Evolutionary conservation across 2,888 invertebrate genomes (phyloP).

Genomic region (Bugulina stolonifera): DNA sequence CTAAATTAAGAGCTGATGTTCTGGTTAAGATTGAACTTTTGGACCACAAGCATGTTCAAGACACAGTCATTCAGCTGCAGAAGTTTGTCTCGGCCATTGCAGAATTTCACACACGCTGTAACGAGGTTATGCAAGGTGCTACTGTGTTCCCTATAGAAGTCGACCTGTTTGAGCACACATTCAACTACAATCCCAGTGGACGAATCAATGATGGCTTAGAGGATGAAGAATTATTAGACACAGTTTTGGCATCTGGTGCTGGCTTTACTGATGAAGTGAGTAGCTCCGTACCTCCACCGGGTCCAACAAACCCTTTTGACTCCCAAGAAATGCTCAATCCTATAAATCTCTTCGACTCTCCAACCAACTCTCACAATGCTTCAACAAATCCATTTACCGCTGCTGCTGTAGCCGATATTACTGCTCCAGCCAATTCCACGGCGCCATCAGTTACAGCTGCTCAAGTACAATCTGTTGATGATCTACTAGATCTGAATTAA

Average conservation of each 20-base stretch:
- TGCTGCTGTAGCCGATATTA: too few species aligned
- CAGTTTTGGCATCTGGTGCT: too few species aligned
- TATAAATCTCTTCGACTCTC: too few species aligned
- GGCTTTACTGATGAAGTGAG: neutral
- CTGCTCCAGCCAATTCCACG: neutral
- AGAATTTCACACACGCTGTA: constrained; percentile 68
- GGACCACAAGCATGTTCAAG: constrained; percentile 96
- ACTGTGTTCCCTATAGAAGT: constrained; percentile 89
- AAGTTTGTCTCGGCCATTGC: constrained; percentile 79
- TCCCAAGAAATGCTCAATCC: too few species aligned
- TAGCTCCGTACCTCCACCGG: too few species aligned
- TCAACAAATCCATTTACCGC: too few species aligned
- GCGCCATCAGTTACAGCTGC: neutral
- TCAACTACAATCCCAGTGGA: constrained; percentile 62
- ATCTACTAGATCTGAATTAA: constrained; percentile 20
- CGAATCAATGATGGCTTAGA: constrained; percentile 47
- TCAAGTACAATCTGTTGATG: neutral
- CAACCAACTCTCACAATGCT: too few species aligned
- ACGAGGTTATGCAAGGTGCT: constrained; percentile 67
- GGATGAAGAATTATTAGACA: constrained; percentile 47
- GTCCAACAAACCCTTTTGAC: too few species aligned
- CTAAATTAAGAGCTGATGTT: constrained; percentile 72
- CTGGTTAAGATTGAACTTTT: constrained; percentile 92
- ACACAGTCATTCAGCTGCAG: constrained; percentile 70
- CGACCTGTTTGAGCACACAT: constrained; percentile 83